These are phyloP conservation scores for Eurytoma adleriae DNA, from an alignment of 2,888 invertebrate species.

Conservation along the genomic window DNA sequence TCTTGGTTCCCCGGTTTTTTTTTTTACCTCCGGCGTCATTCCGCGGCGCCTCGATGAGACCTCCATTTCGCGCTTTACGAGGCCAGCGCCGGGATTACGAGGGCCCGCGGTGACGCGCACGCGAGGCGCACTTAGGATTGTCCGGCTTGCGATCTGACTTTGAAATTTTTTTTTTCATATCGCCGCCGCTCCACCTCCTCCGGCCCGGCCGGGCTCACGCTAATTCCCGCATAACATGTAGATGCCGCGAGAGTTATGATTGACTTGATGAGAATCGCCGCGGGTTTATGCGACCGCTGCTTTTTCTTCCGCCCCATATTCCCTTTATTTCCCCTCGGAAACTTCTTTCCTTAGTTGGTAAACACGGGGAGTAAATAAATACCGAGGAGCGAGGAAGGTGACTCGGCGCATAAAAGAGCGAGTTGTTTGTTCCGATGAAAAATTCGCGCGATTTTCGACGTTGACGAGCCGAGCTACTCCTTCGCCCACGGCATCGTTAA, in stretches of 20 bases:
- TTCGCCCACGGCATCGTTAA: too few species aligned
- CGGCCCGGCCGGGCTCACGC: background rate
- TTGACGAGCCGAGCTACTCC: too few species aligned
- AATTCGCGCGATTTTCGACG: too few species aligned
- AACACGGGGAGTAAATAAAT: too few species aligned
- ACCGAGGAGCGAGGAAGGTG: too few species aligned
- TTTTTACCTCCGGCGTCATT: too few species aligned
- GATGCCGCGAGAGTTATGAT: slow-evolving; percentile 31
- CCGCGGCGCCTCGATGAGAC: slow-evolving; percentile 56
- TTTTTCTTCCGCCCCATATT: background rate
- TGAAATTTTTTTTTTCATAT: slow-evolving; percentile 51
- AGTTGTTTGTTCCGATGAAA: too few species aligned
- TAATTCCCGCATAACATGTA: slow-evolving; percentile 26
- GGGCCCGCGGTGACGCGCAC: slow-evolving; percentile 42
- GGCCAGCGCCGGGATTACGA: slow-evolving; percentile 60
- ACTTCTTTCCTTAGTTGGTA: too few species aligned
- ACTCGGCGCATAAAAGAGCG: too few species aligned
- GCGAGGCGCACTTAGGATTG: slow-evolving; percentile 31
- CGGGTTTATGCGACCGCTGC: background rate
- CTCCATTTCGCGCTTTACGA: slow-evolving; percentile 69
- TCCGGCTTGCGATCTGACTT: slow-evolving; percentile 45
- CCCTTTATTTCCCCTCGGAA: too few species aligned
- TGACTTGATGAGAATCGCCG: slow-evolving; percentile 38
- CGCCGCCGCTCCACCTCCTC: background rate
- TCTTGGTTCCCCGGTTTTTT: too few species aligned